Percentiles rank a stretch among this genome's conserved stretches.
Evolutionary conservation across 2,888 invertebrate genomes (phyloP).

Genomic region (Mactromeris polynyma): DNA sequence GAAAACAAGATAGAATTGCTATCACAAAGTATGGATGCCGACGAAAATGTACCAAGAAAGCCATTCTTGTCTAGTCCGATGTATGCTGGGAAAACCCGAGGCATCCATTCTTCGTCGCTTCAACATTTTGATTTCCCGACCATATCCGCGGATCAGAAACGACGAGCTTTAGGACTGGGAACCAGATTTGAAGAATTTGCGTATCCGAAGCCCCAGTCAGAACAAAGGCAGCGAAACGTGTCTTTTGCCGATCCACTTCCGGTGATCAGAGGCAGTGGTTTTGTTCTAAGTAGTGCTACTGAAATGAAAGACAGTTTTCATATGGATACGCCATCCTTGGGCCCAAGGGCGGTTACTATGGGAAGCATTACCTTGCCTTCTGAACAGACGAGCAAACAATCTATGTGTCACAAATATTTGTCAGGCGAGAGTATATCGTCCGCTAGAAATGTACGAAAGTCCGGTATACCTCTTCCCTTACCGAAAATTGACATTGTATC

Average conservation of each 20-base stretch:
- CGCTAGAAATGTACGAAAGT: constrained; percentile 38
- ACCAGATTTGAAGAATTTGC: constrained; percentile 61
- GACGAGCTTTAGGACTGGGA: constrained; percentile 64
- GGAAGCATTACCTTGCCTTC: constrained; percentile 68
- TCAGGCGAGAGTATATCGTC: constrained; percentile 50
- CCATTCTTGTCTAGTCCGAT: constrained; percentile 63
- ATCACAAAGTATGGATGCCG: constrained; percentile 32
- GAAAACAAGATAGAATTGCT: constrained; percentile 23
- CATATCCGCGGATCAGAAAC: constrained; percentile 70
- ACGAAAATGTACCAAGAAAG: constrained; percentile 63
- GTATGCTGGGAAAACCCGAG: constrained; percentile 52
- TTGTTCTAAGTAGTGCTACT: constrained; percentile 46
- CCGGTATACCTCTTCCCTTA: constrained; percentile 69
- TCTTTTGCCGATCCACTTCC: constrained; percentile 71
- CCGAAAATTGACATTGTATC: constrained; percentile 81
- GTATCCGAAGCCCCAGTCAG: constrained; percentile 52
- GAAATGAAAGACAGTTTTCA: constrained; percentile 34
- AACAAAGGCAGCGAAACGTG: constrained; percentile 62
- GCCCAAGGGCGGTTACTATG: constrained; percentile 66
- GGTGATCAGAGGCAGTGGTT: constrained; percentile 68
- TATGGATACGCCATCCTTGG: constrained; percentile 33
- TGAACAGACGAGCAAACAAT: constrained; percentile 52
- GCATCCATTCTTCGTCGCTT: constrained; percentile 39
- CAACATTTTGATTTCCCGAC: constrained; percentile 69
- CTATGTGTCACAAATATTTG: constrained; percentile 58